These are phyloP conservation scores for Leptura quadrifasciata DNA, from an alignment of 2,888 invertebrate genomes.

Conservation along the genomic window DNA sequence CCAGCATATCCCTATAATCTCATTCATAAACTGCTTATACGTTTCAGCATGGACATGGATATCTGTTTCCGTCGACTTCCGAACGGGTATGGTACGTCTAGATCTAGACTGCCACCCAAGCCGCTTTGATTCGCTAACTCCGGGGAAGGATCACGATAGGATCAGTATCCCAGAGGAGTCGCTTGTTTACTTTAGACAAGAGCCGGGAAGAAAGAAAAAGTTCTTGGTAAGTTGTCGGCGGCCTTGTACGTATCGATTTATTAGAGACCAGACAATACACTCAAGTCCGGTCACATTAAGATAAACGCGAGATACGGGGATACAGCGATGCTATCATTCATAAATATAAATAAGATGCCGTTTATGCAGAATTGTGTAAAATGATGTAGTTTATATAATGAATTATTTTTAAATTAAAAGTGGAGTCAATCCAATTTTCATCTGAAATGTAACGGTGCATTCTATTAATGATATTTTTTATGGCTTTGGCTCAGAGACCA, in stretches of 20 bases:
- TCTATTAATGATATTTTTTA: too few species aligned
- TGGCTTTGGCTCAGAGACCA: too few species aligned
- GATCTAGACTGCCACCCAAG: constrained; percentile 73
- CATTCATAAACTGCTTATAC: not conserved
- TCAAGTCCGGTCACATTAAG: not conserved
- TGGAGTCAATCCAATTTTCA: too few species aligned
- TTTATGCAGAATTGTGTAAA: too few species aligned
- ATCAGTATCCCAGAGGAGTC: constrained; percentile 71
- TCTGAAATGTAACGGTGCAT: too few species aligned
- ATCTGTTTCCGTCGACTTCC: constrained; percentile 70
- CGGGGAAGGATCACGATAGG: constrained; percentile 60
- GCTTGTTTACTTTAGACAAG: constrained; percentile 74
- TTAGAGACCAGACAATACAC: not conserved
- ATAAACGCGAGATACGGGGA: not conserved
- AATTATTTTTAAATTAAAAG: too few species aligned
- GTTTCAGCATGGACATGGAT: constrained; percentile 73
- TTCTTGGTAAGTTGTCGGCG: constrained; percentile 69
- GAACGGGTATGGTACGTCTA: constrained; percentile 69
- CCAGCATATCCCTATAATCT: not conserved
- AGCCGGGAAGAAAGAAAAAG: constrained; percentile 74
- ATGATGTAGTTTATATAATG: too few species aligned
- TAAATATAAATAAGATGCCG: too few species aligned
- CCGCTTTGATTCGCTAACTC: constrained; percentile 68
- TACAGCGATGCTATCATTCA: too few species aligned
- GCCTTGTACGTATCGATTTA: constrained; percentile 22